phyloP scores from a whole-genome alignment of 2,797 vertebrate species.

The Coilia nasus region DNA sequence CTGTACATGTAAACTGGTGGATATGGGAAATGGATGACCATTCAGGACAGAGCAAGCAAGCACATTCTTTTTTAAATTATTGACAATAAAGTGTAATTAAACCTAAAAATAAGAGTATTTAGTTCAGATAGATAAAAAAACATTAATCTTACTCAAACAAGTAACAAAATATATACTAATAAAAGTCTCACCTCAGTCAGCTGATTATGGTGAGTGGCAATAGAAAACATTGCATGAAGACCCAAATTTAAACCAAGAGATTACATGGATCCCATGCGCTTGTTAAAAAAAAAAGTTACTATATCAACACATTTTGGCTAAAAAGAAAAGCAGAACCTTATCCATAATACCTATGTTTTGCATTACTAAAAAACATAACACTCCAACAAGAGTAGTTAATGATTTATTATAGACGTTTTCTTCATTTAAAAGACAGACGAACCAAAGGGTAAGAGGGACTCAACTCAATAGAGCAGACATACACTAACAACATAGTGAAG shows the following conservation, averaged over 20 bases:
- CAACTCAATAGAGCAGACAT: not conserved
- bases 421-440: not conserved
- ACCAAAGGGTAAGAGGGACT: not conserved
- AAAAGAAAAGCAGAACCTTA: not conserved
- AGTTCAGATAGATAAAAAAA: too few species aligned
- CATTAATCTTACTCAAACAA: too few species aligned
- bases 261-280: too few species aligned
- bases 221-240: too few species aligned
- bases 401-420: conserved; percentile 1
- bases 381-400: not conserved
- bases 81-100: too few species aligned
- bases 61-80: not conserved
- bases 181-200: not conserved
- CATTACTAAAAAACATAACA: not conserved
- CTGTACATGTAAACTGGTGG: not conserved
- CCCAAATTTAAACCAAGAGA: too few species aligned
- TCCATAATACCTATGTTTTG: too few species aligned
- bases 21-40: not conserved
- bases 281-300: too few species aligned
- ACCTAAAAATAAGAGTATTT: too few species aligned
- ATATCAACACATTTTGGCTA: not conserved
- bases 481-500: not conserved
- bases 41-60: not conserved
- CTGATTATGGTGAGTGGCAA: too few species aligned
- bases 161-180: not conserved